A percentile compares a stretch with the other conserved stretches of the same genome.
Conservation (phyloP, 2,888 invertebrate species). For the Cantharis rustica region DNA sequence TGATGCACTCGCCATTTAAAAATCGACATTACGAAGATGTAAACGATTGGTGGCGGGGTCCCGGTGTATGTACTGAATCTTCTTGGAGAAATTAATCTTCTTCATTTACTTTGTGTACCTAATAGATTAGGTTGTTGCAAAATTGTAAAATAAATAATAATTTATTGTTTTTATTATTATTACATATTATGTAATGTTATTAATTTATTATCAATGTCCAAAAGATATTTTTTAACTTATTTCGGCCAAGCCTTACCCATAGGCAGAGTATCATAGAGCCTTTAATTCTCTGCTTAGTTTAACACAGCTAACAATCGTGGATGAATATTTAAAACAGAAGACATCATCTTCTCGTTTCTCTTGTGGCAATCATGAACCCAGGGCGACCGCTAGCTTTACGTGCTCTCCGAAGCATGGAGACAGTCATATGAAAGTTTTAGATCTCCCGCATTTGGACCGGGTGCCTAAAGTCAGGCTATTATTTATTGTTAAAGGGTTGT, state of each 20-base stretch:
- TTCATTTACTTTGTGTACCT: slow-evolving; percentile 13
- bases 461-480: too few relatives aligned
- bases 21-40: slow-evolving; percentile 76
- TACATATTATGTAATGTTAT: neutral
- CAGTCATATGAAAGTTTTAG: too few relatives aligned
- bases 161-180: slow-evolving; percentile 32
- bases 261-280: too few relatives aligned
- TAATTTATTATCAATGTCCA: neutral
- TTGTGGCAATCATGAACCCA: too few relatives aligned
- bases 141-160: slow-evolving; percentile 32
- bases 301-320: too few relatives aligned
- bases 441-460: too few relatives aligned
- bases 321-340: too few relatives aligned
- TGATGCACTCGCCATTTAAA: slow-evolving; percentile 71
- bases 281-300: too few relatives aligned
- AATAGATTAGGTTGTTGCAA: slow-evolving; percentile 25
- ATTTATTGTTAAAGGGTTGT: too few relatives aligned
- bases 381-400: too few relatives aligned
- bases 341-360: too few relatives aligned
- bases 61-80: slow-evolving; percentile 73
- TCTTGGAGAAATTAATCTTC: slow-evolving; percentile 63
- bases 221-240: neutral
- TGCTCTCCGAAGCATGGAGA: too few relatives aligned
- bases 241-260: neutral
- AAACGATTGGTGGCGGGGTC: slow-evolving; percentile 92